Evolutionary conservation across 2,888 invertebrate genomes (phyloP), one percentile per base, ranked within the genome.

Genomic region (Litoditis marina): DNA sequence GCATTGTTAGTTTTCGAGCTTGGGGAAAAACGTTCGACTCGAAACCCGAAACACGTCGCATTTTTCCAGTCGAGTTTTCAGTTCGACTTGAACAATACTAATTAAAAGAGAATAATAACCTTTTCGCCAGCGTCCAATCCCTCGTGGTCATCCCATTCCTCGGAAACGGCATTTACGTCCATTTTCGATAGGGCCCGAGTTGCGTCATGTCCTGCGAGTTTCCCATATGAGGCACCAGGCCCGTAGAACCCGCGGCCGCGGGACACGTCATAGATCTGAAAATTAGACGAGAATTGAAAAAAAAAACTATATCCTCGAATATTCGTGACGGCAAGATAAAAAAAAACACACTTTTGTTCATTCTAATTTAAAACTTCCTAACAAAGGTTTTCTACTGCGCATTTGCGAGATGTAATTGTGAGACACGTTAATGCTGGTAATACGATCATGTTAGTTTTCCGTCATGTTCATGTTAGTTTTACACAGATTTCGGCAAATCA

Each of bases 231-330:
- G 31, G 73, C 73, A 25, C 76, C 79, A 8, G 79, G 78, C 5
- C 81, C 81, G 61, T 81, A 81, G 65, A 79, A 81, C 30, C 68
- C 62, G 5, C 55, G 71, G 36, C 79, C 81, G 22, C 74, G 74
- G 7, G 79, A 73, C 30, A 81, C 80, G 60, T 81, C 81, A 55
- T 73, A 81, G 44, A 81, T 78, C 81, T 81, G 50, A 27, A 74
- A 68, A 16, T 13, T n/a, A n/a, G n/a, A n/a, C 31, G 27, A 7
- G 13, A 16, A 32, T 53, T 16, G 22, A 49, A 51, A 22, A 16
- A 5, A 16, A 53, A n/a, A n/a, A n/a, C n/a, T n/a, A n/a, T n/a
- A n/a, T n/a, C n/a, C n/a, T 34, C 13, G 22, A 47, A 28, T 32
- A 31, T 22, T 2, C 3, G 2, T 27, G 3, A 22, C 1, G 16